These are phyloP conservation scores for Celastrina argiolus DNA, from an alignment of 2,888 invertebrate species.

Conservation along the genomic window DNA sequence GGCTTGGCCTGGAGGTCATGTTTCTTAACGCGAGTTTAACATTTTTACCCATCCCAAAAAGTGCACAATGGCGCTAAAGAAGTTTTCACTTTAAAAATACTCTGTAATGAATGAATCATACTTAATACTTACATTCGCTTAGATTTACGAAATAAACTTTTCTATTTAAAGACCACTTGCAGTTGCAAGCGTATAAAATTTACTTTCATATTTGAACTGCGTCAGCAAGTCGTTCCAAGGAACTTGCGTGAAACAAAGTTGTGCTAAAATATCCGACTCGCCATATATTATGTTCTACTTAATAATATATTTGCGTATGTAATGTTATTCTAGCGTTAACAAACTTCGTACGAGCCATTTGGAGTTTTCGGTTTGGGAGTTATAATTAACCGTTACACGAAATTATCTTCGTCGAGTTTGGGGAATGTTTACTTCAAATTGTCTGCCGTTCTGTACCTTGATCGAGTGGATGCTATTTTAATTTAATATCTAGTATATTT, in stretches of 20 bases:
- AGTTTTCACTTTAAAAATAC: too few relatives aligned
- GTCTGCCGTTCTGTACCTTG: neutral
- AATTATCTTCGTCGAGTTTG: slow-evolving; percentile 14
- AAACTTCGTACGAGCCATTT: slow-evolving; percentile 16
- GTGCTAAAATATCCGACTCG: slow-evolving; percentile 14
- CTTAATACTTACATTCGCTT: neutral
- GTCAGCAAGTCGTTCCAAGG: neutral
- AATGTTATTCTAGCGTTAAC: slow-evolving; percentile 17
- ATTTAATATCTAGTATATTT: neutral
- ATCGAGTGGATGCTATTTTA: neutral
- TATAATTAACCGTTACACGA: slow-evolving; percentile 19
- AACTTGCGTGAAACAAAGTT: slow-evolving; percentile 11
- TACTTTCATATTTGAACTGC: slow-evolving; percentile 11
- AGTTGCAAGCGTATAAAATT: slow-evolving; percentile 8
- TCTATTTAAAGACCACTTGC: neutral
- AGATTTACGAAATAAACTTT: neutral
- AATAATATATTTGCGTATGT: slow-evolving; percentile 20
- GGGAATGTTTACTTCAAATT: neutral
- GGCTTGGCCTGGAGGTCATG: too few relatives aligned
- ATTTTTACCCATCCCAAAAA: too few relatives aligned
- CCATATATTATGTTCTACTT: slow-evolving; percentile 4
- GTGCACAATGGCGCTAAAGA: too few relatives aligned
- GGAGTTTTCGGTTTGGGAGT: slow-evolving; percentile 20
- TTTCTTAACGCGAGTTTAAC: too few relatives aligned
- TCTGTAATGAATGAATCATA: too few relatives aligned